Evolutionary conservation across 2,888 invertebrate genomes (phyloP).

Genomic region (Lycocerus yunnanus): DNA sequence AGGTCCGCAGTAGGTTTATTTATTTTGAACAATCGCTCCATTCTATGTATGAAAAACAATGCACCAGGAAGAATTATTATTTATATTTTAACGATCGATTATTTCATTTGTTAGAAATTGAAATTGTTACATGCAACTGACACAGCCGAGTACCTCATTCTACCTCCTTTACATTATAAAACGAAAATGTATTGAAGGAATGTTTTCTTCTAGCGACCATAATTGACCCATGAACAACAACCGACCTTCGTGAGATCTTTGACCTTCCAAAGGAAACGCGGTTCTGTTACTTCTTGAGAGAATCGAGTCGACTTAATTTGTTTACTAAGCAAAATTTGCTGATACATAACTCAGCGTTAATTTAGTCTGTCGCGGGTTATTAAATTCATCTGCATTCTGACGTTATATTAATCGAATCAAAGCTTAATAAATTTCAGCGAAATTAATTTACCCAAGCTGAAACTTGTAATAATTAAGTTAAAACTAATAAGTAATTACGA

Average conservation of each 20-base stretch:
- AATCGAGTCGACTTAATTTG: neutral
- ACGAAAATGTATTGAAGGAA: neutral
- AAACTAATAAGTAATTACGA: neutral
- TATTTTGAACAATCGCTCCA: neutral
- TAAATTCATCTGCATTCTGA: neutral
- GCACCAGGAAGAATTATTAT: neutral
- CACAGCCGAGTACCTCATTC: neutral
- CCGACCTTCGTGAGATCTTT: conserved; percentile 18
- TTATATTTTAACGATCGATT: neutral
- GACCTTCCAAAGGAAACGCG: conserved; percentile 16
- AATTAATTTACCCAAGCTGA: neutral
- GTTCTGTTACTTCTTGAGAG: conserved; percentile 3
- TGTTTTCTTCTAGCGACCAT: neutral
- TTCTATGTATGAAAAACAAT: neutral
- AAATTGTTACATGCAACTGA: neutral
- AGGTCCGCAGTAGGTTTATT: no score
- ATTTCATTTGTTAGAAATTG: neutral
- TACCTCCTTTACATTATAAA: neutral
- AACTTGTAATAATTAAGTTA: neutral
- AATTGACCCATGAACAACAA: neutral
- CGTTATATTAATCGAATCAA: neutral
- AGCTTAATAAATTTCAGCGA: neutral
- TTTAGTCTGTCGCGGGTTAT: neutral
- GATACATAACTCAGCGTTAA: neutral
- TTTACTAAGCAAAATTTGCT: neutral